Conservation (phyloP, 2,113 vertebrate genomes). For the Craseonycteris thonglongyai region DNA sequence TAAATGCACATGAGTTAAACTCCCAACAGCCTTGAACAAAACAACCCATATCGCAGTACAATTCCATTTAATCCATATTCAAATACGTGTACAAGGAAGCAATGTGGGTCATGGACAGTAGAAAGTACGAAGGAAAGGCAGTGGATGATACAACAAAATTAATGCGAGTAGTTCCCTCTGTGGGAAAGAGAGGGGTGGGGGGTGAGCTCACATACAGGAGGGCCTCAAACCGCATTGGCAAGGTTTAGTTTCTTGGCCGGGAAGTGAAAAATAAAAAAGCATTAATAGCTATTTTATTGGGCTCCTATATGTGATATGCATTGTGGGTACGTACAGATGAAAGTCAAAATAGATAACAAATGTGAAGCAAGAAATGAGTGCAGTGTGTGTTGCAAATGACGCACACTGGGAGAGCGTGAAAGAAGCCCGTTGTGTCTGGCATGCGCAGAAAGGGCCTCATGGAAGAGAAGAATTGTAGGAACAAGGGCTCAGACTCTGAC, state of each 20-base stretch:
- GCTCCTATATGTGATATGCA: neutral
- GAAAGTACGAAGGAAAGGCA: neutral
- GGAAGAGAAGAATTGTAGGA: neutral
- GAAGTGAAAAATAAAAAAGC: neutral
- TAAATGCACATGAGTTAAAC: neutral
- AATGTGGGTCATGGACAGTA: neutral
- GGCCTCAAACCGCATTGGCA: neutral
- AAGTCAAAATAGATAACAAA: neutral
- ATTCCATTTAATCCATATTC: neutral
- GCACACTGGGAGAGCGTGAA: neutral
- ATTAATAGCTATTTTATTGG: neutral
- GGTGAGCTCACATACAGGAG: neutral
- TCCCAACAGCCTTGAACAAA: neutral
- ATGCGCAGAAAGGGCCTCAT: neutral
- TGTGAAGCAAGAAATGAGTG: neutral
- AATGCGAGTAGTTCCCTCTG: neutral
- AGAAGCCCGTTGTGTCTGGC: neutral
- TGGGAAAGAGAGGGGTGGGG: fast-evolving
- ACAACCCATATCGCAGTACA: neutral
- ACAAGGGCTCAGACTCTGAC: neutral
- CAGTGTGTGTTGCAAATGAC: neutral
- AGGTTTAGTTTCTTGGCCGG: neutral
- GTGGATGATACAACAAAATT: neutral
- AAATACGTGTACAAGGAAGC: neutral
- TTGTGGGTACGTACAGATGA: neutral